Conservation (phyloP, 2,113 vertebrate genomes). For the Poicephalus meyeri region DNA sequence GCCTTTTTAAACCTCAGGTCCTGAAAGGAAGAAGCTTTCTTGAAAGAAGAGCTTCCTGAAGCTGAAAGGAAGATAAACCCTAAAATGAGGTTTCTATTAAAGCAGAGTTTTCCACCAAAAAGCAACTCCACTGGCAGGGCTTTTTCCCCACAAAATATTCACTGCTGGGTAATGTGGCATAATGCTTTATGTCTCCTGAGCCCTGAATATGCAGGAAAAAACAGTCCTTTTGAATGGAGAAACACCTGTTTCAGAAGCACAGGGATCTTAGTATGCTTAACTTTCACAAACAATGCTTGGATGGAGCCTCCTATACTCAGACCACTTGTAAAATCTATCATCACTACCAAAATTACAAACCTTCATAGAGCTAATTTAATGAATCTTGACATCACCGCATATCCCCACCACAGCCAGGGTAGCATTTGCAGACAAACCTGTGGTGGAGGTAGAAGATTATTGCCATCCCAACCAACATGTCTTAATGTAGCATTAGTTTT, state of each 20-base stretch:
- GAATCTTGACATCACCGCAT: neutral
- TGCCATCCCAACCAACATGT: neutral
- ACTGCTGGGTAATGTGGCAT: neutral
- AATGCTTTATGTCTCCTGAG: neutral
- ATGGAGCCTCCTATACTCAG: neutral
- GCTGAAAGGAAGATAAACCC: neutral
- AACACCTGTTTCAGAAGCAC: neutral
- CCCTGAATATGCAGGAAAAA: neutral
- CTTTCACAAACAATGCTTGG: fast-evolving
- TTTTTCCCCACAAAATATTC: neutral
- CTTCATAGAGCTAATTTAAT: neutral
- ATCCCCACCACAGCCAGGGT: neutral
- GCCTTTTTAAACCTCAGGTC: neutral
- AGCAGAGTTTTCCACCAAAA: neutral
- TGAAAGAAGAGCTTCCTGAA: neutral
- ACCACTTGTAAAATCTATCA: neutral
- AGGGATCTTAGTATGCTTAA: neutral
- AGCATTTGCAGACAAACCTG: neutral
- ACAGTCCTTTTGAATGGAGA: neutral
- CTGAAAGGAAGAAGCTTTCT: neutral
- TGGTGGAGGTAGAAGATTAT: neutral
- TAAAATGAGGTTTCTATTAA: neutral
- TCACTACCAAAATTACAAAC: neutral
- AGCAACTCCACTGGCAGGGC: neutral
- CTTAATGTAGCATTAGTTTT: neutral